Base-by-base conservation (phyloP, 2,113 vertebrate species). In the Regulus satrapa region DNA sequence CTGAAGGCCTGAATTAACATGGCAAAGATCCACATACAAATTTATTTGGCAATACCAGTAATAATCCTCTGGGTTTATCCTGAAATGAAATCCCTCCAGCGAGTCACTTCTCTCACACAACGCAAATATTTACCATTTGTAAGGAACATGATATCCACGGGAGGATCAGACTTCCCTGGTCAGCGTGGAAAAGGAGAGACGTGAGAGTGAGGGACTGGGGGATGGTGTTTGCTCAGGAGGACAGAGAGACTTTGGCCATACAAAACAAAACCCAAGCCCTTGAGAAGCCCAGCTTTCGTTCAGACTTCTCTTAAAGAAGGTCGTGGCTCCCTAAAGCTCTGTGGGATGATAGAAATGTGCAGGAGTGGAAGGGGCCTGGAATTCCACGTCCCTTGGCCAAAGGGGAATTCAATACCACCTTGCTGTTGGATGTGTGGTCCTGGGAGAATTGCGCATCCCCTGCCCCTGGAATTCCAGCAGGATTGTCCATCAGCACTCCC, bases 1-100 rank as follows among this genome's bases (percentile, higher is more conserved):
- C n/a, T 38, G 25, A n/a, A 19, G 64, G n/a, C 0, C 0, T 8
- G 36, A 48, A n/a, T 64, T 9, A 32, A 63, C 9, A 11, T 19
- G 36, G 41, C 21, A 48, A 10, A 43, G 61, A 28, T 49, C 40
- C 67, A 24, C 29, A 9, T 31, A 3, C 21, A 41, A 54, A 9
- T 45, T 32, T 19, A 1, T 49, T 46, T 61, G 49, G 41, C 26
- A 20, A 5, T 10, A 5, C 4, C 62, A 58, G 34, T 13, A 61
- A 36, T 5, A 18, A 56, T 62, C 52, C 49, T 52, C 18, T 8
- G 26, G 1, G 49, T 36, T 83, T 61, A 2, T 31, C 17, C 64
- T 43, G 67, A 55, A 79, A 46, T 92, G 2, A 20, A 41, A 49
- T 51, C 11, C 43, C 46, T 38, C 24, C 79, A 41, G 68, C 5